phyloP scores from a whole-genome alignment of 2,113 vertebrate species.

The Pandion haliaetus region DNA sequence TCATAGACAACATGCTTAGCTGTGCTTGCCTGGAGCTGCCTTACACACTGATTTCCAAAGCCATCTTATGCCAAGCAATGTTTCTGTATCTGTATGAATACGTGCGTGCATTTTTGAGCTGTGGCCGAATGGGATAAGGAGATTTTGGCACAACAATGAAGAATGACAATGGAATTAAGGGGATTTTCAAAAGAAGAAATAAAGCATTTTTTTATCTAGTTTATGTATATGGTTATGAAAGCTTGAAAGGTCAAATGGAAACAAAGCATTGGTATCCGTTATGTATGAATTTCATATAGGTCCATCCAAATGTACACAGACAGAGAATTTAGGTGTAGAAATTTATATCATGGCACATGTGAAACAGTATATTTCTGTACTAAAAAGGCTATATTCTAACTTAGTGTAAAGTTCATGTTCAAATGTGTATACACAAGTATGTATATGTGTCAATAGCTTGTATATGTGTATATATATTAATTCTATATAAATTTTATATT shows the following conservation, averaged over 20 bases:
- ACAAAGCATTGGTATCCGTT: neutral
- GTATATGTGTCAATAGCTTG: neutral
- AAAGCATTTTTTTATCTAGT: neutral
- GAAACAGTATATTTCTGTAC: neutral
- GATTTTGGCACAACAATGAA: neutral
- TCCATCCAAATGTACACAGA: neutral
- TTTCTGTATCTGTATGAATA: neutral
- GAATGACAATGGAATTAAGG: conserved; percentile 20
- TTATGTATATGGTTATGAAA: neutral
- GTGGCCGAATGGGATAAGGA: neutral
- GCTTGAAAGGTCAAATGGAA: neutral
- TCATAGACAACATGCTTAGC: neutral
- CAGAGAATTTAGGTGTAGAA: neutral
- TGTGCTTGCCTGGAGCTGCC: neutral
- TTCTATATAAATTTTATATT: neutral
- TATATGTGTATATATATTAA: neutral
- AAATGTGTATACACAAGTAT: neutral
- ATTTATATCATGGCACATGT: neutral
- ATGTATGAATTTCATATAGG: neutral
- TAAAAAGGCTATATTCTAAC: neutral
- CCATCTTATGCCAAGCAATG: neutral
- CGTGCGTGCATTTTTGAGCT: neutral
- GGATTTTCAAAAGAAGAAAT: neutral
- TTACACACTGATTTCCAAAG: neutral
- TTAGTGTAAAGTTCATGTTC: neutral